phyloP scores from a whole-genome alignment of 2,113 vertebrate species.

The Tragelaphus buxtoni region DNA sequence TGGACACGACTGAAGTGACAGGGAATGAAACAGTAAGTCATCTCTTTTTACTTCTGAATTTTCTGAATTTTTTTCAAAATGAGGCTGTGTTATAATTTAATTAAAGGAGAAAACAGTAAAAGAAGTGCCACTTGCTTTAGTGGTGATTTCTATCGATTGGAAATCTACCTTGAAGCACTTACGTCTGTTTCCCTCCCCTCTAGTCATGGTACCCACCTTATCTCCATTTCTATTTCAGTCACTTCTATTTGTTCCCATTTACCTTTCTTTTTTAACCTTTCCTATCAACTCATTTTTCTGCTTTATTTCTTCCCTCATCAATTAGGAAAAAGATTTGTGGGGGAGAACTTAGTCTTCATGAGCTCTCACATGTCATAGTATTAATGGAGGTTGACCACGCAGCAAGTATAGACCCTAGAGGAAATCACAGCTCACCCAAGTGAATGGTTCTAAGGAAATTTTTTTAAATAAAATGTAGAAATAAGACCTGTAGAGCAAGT shows the following conservation, averaged over 20 bases:
- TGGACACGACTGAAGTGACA: not conserved
- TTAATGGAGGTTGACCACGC: not conserved
- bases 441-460: not conserved
- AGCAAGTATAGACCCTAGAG: not conserved
- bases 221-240: not conserved
- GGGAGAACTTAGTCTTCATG: not conserved
- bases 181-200: not conserved
- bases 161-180: not conserved
- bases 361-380: rapidly evolving
- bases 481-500: not conserved
- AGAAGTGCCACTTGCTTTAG: not conserved
- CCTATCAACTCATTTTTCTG: not conserved
- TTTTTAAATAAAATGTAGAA: not conserved
- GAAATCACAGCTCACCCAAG: not conserved
- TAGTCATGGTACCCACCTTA: not conserved
- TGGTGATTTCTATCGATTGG: not conserved
- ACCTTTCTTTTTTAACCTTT: not conserved
- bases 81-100: not conserved
- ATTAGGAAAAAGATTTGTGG: not conserved
- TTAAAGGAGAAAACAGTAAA: not conserved
- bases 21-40: rapidly evolving
- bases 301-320: not conserved
- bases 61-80: not conserved
- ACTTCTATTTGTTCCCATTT: not conserved
- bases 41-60: not conserved